A percentile compares a stretch with the other conserved stretches of the same genome.
Conservation (phyloP, 2,113 vertebrate genomes). For the Neolamprologus sp. region DNA sequence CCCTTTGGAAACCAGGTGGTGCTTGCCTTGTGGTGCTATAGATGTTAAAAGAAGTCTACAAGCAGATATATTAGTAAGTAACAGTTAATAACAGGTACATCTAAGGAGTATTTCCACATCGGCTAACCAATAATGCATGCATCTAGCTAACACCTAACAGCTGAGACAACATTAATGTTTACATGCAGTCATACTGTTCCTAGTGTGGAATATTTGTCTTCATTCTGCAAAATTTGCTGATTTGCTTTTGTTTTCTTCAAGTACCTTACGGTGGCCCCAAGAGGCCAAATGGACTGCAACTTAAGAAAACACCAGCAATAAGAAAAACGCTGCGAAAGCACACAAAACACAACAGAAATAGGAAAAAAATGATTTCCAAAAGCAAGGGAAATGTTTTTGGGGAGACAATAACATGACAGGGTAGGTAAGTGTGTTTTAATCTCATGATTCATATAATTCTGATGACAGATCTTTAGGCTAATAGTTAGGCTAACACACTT, state of each 20-base stretch:
- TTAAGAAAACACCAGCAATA: background rate
- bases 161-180: background rate
- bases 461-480: background rate
- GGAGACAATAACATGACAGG: background rate
- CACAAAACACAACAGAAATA: background rate
- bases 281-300: background rate
- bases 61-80: background rate
- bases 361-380: background rate
- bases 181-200: background rate
- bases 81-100: background rate
- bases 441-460: background rate
- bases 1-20: background rate
- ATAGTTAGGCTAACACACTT: background rate
- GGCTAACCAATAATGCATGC: fast-evolving
- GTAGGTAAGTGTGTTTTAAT: background rate
- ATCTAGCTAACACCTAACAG: background rate
- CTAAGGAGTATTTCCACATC: background rate
- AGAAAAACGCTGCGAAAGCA: background rate
- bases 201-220: background rate
- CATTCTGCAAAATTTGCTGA: background rate
- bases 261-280: fast-evolving
- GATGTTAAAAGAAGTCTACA: background rate
- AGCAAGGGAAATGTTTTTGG: background rate
- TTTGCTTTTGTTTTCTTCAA: background rate
- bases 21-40: background rate